phyloP scores from a whole-genome alignment of 2,888 invertebrate species.

The Parnassius smintheus region DNA sequence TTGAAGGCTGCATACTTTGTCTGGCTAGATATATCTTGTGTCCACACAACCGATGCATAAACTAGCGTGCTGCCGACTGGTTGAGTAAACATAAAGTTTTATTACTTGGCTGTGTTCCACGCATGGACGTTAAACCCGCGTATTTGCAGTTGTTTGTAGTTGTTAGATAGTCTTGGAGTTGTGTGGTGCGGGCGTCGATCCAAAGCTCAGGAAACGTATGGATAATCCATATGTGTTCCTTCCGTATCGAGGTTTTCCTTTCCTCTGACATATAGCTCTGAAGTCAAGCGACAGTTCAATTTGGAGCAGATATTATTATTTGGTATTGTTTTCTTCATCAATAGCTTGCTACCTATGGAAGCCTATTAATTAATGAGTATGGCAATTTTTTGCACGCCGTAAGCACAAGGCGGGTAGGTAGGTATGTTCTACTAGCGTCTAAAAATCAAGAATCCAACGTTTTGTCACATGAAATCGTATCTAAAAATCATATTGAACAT shows the following conservation, averaged over 20 bases:
- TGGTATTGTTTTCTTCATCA: too few relatives aligned
- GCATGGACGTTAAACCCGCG: conserved; percentile 70
- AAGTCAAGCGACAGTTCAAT: too few relatives aligned
- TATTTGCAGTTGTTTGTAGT: conserved; percentile 65
- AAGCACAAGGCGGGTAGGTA: too few relatives aligned
- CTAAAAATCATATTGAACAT: too few relatives aligned
- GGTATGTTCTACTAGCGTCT: too few relatives aligned
- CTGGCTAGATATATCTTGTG: conserved; percentile 42
- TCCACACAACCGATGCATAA: conserved; percentile 49
- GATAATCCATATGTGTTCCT: conserved; percentile 24
- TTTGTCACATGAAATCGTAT: too few relatives aligned
- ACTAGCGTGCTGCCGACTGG: conserved; percentile 64
- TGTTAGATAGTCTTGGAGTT: conserved; percentile 43
- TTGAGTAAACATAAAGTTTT: conserved; percentile 77
- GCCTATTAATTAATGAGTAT: too few relatives aligned
- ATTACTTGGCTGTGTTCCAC: conserved; percentile 80
- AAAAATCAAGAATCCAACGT: too few relatives aligned
- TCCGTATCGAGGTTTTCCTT: not conserved
- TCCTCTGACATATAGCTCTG: too few relatives aligned
- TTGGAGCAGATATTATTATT: too few relatives aligned
- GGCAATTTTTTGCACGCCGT: too few relatives aligned
- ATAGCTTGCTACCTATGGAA: too few relatives aligned
- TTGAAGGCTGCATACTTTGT: conserved; percentile 35
- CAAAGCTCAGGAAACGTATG: conserved; percentile 30
- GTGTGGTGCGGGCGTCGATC: conserved; percentile 33